Evolutionary conservation across 2,797 vertebrate genomes (phyloP), one percentile per base, ranked within the genome.

Genomic region (Neosilurus hyrtlii): DNA sequence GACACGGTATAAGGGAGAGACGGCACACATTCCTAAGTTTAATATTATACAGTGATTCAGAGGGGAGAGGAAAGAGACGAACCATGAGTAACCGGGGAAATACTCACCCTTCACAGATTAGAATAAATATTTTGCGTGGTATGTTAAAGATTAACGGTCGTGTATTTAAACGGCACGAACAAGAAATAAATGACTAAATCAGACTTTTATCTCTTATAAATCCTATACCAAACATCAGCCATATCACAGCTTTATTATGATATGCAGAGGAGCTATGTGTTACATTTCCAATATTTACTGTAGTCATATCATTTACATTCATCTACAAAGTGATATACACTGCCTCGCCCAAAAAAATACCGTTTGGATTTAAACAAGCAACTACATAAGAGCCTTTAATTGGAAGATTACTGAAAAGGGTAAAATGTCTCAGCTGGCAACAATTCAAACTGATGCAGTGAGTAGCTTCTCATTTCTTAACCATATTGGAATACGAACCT

Each of bases 31-130:
- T 93, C 91, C 90, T 89, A 73, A 65, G 92, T 90, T 94, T 93
- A 93, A 94, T 93, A 92, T 93, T 92, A 93, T 87, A 94, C 91
- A 86, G 82, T 88, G 89, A 92, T 82, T 91, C 89, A 90, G 85
- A 85, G n/a, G 67, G 20, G 73, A 51, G 68, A 54, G 30, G 79
- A 79, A 73, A 85, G 88, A 63, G 77, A 84, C 30, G n/a, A 49
- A 8, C 49, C 80, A 86, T 72, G 81, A 65, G 30, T 65, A 65
- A 67, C 35, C 52, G 18, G 59, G 49, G 9, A 0, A 16, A 59
- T 8, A 51, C 26, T 68, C 49, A 57, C 37, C 26, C 67, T 0
- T 35, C 18, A 65, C 43, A 63, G 43, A 57, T 56, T 9, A 68
- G 37, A 65, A 74, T 26, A 78, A 79, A 84, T 67, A 68, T 56